Base-by-base conservation (phyloP, 1,140 invertebrate genomes). In the Bombus balteatus region DNA sequence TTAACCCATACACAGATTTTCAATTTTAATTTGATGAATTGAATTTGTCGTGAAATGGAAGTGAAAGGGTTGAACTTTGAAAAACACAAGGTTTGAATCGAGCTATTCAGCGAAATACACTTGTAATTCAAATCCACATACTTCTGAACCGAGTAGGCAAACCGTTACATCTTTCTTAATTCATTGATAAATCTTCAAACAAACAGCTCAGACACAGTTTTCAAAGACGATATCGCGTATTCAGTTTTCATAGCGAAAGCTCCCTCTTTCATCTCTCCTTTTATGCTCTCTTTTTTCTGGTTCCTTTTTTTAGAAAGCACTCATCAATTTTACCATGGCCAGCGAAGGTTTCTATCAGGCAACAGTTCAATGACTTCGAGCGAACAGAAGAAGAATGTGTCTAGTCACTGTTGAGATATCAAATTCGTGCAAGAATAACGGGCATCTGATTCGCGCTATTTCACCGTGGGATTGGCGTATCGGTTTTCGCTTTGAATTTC, bases 341-440 rank as follows among this genome's bases (percentile, higher is more conserved):
- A 81, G 87, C 78, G 41, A 74, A 81, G 32, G 43, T 74, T 79
- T 84, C 74, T 79, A 84, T 87, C 82, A 37, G 74, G 59, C 37
- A 43, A 78, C 70, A 87, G 81, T 84, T 84, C 74, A 74, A 84
- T 84, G 82, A 87, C 57, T 84, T 34, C 41, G 22, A n/a, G 34
- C n/a, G 70, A 79, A 39, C 62, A 76, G 73, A 66, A 77, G 80
- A 73, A 73, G 47, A 88, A 88, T 78, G 72, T 77, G 86, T 79
- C 62, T 77, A 79, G 83, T 85, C 83, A 85, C 59, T 62, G 83
- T 47, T 85, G 57, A 53, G 57, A 68, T 74, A 84, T 87, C 75
- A 84, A 79, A 79, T 79, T 84, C 74, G 74, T 53, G 59, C 78
- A 32, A 57, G 65, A 83, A 77, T 65, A 43, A 47, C 81, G 43